Evolutionary conservation across 2,113 vertebrate species (phyloP).

Genomic region (Morone saxatilis): DNA sequence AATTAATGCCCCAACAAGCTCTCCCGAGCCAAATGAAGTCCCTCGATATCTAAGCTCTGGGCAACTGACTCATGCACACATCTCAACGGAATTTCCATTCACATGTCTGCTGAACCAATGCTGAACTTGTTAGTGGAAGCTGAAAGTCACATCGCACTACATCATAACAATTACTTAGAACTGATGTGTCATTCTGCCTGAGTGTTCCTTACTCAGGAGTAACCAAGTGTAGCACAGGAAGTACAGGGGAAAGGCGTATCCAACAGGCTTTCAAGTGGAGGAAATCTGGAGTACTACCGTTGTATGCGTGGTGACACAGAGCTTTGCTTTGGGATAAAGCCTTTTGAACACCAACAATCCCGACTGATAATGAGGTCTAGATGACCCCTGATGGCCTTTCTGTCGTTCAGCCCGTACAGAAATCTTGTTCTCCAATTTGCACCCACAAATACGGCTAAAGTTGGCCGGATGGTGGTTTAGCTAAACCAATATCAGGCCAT

Average conservation of each 20-base stretch:
- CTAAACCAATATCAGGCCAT: constrained; percentile 26
- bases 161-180: background rate
- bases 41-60: constrained; percentile 6
- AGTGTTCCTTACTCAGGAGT: background rate
- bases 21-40: constrained; percentile 47
- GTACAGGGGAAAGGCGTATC: background rate
- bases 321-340: constrained; percentile 34
- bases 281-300: background rate
- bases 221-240: background rate
- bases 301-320: background rate
- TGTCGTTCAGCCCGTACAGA: background rate
- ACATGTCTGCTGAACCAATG: background rate
- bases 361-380: background rate
- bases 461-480: too few relatives aligned
- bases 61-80: background rate
- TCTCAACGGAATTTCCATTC: background rate
- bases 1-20: constrained; percentile 73
- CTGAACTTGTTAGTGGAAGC: background rate
- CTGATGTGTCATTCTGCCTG: background rate
- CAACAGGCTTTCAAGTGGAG: constrained; percentile 3
- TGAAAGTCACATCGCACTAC: constrained; percentile 2
- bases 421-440: background rate
- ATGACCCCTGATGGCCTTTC: constrained; percentile 25
- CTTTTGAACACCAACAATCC: constrained; percentile 22
- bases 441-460: background rate